A percentile compares a stretch with the other conserved stretches of the same genome.
phyloP scores from a whole-genome alignment of 1,140 invertebrate genomes.

The Laodelphax striatellus region DNA sequence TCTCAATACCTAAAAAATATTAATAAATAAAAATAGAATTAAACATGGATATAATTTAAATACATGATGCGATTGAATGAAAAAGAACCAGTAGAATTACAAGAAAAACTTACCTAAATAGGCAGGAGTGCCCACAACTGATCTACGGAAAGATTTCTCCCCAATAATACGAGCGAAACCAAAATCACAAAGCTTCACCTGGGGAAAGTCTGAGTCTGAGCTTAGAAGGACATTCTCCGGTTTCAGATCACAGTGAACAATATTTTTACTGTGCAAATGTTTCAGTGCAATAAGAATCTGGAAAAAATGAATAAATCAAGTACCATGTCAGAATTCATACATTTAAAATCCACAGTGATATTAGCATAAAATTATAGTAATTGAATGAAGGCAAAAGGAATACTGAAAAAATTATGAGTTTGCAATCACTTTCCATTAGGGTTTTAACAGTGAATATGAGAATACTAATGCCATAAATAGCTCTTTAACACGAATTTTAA shows the following conservation, averaged over 20 bases:
- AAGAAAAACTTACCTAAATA: constrained; percentile 62
- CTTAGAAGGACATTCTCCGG: constrained; percentile 96
- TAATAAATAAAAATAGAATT: neutral
- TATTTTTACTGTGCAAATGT: constrained; percentile 96
- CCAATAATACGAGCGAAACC: constrained; percentile 97
- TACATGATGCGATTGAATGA: no score
- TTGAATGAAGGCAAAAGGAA: no score
- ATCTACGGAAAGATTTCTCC: constrained; percentile 93
- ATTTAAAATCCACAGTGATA: no score
- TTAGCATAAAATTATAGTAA: no score
- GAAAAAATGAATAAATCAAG: constrained; percentile 14
- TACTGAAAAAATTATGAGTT: no score
- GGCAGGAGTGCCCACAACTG: constrained; percentile 96
- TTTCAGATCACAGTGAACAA: constrained; percentile 97
- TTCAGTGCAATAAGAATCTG: constrained; percentile 92
- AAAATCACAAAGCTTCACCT: constrained; percentile 98
- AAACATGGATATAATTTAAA: neutral
- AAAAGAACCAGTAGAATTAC: no score
- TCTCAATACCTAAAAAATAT: no score
- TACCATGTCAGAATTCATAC: no score
- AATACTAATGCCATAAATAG: no score
- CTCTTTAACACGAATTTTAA: no score
- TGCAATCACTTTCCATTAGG: no score
- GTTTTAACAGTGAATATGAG: no score
- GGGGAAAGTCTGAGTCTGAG: constrained; percentile 86